Evolutionary conservation across 2,888 invertebrate species (phyloP).

Genomic region (Hedya salicella): DNA sequence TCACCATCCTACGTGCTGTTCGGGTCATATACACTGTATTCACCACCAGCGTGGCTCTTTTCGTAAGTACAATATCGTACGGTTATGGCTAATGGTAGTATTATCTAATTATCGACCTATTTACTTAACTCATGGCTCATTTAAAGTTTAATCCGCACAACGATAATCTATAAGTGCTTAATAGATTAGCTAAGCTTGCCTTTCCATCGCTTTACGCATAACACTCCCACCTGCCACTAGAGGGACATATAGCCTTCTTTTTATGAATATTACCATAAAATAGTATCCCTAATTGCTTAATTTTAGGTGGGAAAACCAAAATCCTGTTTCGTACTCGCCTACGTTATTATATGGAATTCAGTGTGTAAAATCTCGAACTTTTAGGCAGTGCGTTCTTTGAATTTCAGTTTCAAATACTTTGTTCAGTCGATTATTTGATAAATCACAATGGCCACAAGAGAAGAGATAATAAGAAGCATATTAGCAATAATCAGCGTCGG

Average conservation of each 20-base stretch:
- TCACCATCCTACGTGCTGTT: conserved; percentile 86
- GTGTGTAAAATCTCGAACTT: no score
- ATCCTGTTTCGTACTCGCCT: no score
- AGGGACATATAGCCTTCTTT: not conserved
- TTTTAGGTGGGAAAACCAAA: no score
- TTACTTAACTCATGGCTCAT: not conserved
- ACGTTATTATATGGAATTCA: no score
- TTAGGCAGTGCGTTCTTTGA: no score
- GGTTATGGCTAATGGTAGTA: not conserved
- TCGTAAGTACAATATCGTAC: conserved; percentile 77
- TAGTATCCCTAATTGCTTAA: no score
- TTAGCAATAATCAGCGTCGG: conserved; percentile 1
- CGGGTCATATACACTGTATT: conserved; percentile 90
- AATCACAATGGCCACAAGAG: not conserved
- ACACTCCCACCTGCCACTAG: not conserved
- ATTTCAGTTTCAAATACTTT: no score
- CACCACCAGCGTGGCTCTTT: conserved; percentile 89
- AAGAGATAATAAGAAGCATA: not conserved
- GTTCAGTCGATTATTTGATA: not conserved
- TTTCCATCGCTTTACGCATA: not conserved
- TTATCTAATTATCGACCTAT: conserved; percentile 8
- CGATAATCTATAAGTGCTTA: conserved; percentile 13
- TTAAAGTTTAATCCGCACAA: conserved; percentile 16
- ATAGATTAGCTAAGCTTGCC: not conserved
- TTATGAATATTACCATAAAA: no score